These are phyloP conservation scores for Spea bombifrons DNA, from an alignment of 2,113 vertebrate species.

Conservation along the genomic window DNA sequence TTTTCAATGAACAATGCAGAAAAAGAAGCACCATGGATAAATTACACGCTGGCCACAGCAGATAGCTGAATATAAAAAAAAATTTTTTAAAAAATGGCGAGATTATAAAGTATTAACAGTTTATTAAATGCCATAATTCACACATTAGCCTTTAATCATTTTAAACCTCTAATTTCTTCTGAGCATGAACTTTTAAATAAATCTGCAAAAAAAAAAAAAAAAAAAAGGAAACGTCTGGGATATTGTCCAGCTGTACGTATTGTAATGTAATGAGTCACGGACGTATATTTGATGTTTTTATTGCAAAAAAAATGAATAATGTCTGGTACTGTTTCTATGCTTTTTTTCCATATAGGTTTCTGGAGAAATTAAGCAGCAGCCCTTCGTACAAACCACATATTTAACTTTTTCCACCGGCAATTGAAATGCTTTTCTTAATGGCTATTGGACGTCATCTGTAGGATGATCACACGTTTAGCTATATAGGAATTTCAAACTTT, in stretches of 20 bases:
- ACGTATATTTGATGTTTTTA: constrained; percentile 60
- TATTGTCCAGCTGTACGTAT: constrained; percentile 45
- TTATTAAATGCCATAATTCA: constrained; percentile 50
- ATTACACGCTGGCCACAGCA: neutral
- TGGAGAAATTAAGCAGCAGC: constrained; percentile 61
- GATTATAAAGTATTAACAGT: constrained; percentile 34
- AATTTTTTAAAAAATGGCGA: constrained; percentile 17
- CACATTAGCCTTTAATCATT: constrained; percentile 24
- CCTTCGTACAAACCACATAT: constrained; percentile 47
- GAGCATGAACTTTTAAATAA: constrained; percentile 48
- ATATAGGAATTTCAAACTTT: no score
- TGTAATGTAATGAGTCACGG: constrained; percentile 56
- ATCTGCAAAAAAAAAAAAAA: constrained; percentile 24
- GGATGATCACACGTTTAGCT: constrained; percentile 39
- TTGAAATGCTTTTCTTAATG: constrained; percentile 10
- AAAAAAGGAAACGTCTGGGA: constrained; percentile 65
- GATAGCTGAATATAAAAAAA: constrained; percentile 37
- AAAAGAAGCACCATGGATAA: neutral
- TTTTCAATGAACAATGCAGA: no score
- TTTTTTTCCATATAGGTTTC: constrained; percentile 58
- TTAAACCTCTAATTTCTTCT: constrained; percentile 48
- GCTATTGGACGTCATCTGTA: constrained; percentile 22
- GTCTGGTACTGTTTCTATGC: constrained; percentile 53
- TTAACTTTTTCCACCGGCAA: constrained; percentile 15
- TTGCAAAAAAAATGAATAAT: constrained; percentile 60